A percentile compares a stretch with the other conserved stretches of the same genome.
phyloP scores from a whole-genome alignment of 2,888 invertebrate genomes.

The Machimus atricapillus region DNA sequence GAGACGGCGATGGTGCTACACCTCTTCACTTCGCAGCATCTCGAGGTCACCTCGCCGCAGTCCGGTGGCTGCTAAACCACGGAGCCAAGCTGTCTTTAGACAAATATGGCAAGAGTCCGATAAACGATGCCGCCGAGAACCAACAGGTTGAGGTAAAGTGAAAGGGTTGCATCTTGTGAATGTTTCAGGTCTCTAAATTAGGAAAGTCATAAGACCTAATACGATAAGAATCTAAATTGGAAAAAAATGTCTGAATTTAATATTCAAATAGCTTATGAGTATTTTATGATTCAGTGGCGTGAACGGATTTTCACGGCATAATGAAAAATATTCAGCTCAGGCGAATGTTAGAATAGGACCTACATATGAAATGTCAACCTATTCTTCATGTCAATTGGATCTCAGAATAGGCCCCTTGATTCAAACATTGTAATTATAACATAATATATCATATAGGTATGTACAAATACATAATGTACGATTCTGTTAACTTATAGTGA shows the following conservation, averaged over 20 bases:
- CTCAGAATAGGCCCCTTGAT: too few relatives aligned
- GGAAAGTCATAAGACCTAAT: not conserved
- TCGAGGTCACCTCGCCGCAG: constrained; percentile 79
- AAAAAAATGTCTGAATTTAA: not conserved
- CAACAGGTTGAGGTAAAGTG: constrained; percentile 81
- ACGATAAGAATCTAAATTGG: not conserved
- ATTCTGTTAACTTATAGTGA: too few relatives aligned
- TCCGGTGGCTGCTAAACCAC: constrained; percentile 83
- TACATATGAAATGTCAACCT: too few relatives aligned
- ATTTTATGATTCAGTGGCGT: too few relatives aligned
- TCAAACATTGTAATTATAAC: too few relatives aligned
- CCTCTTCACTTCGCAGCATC: constrained; percentile 90
- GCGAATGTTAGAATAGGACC: too few relatives aligned
- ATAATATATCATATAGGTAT: too few relatives aligned
- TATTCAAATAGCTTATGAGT: not conserved
- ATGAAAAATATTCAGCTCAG: too few relatives aligned
- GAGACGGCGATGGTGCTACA: constrained; percentile 88
- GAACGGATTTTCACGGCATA: too few relatives aligned
- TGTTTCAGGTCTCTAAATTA: not conserved
- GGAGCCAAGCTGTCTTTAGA: constrained; percentile 83
- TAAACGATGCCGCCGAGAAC: constrained; percentile 90
- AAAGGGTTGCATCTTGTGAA: not conserved
- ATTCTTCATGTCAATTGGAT: too few relatives aligned
- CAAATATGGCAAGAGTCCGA: constrained; percentile 87
- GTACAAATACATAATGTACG: too few relatives aligned